A percentile compares a stretch with the other conserved stretches of the same genome.
phyloP scores from a whole-genome alignment of 1,140 invertebrate species.

The Formica exsecta region DNA sequence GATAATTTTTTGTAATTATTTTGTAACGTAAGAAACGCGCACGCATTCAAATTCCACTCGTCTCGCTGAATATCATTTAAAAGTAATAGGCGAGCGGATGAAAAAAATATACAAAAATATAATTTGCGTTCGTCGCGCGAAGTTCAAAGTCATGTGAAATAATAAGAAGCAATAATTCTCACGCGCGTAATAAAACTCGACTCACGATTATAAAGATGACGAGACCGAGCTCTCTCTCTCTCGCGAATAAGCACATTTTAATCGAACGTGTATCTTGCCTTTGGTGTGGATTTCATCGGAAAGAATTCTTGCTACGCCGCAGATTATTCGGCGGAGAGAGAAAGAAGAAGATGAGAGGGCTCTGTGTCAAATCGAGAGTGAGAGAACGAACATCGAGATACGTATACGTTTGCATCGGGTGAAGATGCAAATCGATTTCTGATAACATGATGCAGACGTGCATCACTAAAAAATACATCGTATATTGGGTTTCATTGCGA shows the following conservation, averaged over 20 bases:
- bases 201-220: not conserved
- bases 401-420: conserved; percentile 49
- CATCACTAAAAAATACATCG: conserved; percentile 66
- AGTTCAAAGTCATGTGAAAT: conserved; percentile 10
- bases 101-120: conserved; percentile 18
- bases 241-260: not conserved
- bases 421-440: conserved; percentile 68
- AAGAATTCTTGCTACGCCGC: not conserved
- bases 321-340: not conserved
- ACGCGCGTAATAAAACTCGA: conserved; percentile 38
- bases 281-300: not conserved
- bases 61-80: not conserved
- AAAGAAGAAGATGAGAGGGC: not conserved
- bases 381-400: conserved; percentile 62
- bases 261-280: not conserved
- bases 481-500: not conserved
- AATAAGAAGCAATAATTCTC: conserved; percentile 69
- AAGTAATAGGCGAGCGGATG: conserved; percentile 5
- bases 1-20: conserved; percentile 5
- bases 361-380: conserved; percentile 41
- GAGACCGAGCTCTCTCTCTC: not conserved
- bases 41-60: not conserved
- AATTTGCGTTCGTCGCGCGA: conserved; percentile 37
- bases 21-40: no score
- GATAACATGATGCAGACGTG: conserved; percentile 61